Evolutionary conservation across 2,888 invertebrate species (phyloP), one percentile per base, ranked within the genome.

Genomic region (Pinctada fucata): DNA sequence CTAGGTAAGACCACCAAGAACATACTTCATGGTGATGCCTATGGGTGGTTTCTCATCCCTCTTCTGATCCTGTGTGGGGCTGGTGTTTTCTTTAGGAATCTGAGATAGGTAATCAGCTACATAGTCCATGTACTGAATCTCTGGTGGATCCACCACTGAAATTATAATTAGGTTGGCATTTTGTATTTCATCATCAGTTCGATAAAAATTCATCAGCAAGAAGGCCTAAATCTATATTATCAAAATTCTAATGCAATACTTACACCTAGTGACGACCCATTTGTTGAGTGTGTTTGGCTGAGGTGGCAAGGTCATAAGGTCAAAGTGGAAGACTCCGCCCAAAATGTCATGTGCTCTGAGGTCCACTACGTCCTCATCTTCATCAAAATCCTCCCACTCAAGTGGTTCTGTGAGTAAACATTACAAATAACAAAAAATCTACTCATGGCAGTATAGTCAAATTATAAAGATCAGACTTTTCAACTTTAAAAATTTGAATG

Each of bases 371-470:
- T 92, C 92, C 47, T 91, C 91, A 80, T 91, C 91, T 64, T 91
- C 92, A 74, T 91, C 92, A 87, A 92, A 91, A 75, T 92, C 92
- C 72, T 92, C 91, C 88, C 87, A 92, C 79, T 91, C 91, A 63
- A 82, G 70, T 3, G 88, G 89, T 77, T 90, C 91, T 92, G 87
- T 73, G 75, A 78, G 52, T 48, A 74, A 50, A 81, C 64, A 70
- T 31, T 31, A 31, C 1, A 31, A 31, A 31, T 31, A 31, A 31
- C 31, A 31, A 13, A 49, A 13, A n/a, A 68, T 31, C 31, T 31
- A 31, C 31, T 31, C 31, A 31, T 31, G 31, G 31, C 31, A 31
- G 31, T 31, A 31, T 31, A 31, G 31, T 31, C 31, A 31, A 31
- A 31, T 31, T 31, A 31, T 31, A 31, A 31, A 31, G 31, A 31